A percentile compares a stretch with the other conserved stretches of the same genome.
phyloP scores from a whole-genome alignment of 2,888 invertebrate genomes.

The Tanypteryx hageni region DNA sequence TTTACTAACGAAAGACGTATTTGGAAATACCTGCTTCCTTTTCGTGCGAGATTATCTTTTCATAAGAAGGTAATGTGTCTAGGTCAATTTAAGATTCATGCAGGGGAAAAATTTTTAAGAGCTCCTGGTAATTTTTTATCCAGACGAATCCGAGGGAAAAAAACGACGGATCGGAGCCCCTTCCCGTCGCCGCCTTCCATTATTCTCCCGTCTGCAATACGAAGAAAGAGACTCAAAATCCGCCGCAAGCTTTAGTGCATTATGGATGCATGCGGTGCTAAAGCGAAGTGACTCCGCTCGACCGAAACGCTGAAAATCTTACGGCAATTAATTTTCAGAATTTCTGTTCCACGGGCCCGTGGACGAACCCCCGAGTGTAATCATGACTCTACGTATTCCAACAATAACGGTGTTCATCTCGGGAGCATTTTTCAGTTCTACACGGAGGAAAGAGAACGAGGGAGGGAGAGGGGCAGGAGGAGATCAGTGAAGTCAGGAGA shows the following conservation, averaged over 20 bases:
- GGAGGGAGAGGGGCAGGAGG: not conserved
- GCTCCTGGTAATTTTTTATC: not conserved
- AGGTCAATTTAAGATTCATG: no score
- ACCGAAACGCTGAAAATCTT: conserved; percentile 47
- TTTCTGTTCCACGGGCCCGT: conserved; percentile 8
- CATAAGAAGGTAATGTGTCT: no score
- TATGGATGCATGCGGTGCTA: not conserved
- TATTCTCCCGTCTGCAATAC: not conserved
- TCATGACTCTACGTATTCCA: not conserved
- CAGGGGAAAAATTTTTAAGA: not conserved
- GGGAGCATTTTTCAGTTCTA: not conserved
- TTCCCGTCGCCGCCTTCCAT: not conserved
- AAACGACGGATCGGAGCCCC: not conserved
- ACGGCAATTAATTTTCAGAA: conserved; percentile 55
- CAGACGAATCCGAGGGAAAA: not conserved
- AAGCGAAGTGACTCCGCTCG: conserved; percentile 32
- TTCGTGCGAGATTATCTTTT: no score
- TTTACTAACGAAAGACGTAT: no score
- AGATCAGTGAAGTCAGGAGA: not conserved
- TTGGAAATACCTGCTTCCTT: no score
- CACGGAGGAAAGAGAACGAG: not conserved
- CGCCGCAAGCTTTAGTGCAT: not conserved
- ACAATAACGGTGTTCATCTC: not conserved
- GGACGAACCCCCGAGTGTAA: not conserved
- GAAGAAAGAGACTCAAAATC: not conserved